Base-by-base conservation (phyloP, 2,797 vertebrate genomes). In the Chelmon rostratus region DNA sequence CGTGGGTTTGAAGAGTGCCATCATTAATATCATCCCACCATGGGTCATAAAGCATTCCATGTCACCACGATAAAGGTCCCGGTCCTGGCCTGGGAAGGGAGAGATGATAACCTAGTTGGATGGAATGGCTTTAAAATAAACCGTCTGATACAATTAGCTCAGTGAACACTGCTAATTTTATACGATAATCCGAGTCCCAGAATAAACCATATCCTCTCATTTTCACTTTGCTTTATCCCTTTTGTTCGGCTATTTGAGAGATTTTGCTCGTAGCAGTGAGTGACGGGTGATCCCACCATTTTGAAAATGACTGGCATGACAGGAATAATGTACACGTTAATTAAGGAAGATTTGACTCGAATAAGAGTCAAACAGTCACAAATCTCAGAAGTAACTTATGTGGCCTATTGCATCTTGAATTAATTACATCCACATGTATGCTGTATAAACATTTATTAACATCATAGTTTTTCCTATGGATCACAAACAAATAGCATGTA, bases 41-140 rank as follows among this genome's bases (percentile, higher is more conserved):
- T 54, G 87, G 91, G 86, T 92, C 86, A 90, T 89, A 91, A 93
- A 93, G 83, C 80, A 81, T 79, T 88, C 66, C 67, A 72, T 70
- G 86, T 93, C 86, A 84, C 71, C 42, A 62, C 70, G 78, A 84
- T 84, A 76, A 91, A 90, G 74, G 82, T 79, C 67, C 73, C 70
- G 54, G 40, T 50, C 54, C 37, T 70, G 57, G 68, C 68, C 53
- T 61, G 65, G 40, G 59, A 83, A 59, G 33, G 58, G 54, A 78
- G 38, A 69, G 47, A 76, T 52, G 56, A 85, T 72, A 76, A 83
- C 68, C 46, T 49, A 25, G 59, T 80, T 21, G 12, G 59, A 88
- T 73, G 49, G 46, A 74, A 69, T 38, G 54, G 7, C 59, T 88
- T 90, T 78, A 82, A 88, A 89, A 83, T 46, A 83, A 85, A 73